phyloP scores from a whole-genome alignment of 2,888 invertebrate genomes.

The Dichetophora obliterata region DNA sequence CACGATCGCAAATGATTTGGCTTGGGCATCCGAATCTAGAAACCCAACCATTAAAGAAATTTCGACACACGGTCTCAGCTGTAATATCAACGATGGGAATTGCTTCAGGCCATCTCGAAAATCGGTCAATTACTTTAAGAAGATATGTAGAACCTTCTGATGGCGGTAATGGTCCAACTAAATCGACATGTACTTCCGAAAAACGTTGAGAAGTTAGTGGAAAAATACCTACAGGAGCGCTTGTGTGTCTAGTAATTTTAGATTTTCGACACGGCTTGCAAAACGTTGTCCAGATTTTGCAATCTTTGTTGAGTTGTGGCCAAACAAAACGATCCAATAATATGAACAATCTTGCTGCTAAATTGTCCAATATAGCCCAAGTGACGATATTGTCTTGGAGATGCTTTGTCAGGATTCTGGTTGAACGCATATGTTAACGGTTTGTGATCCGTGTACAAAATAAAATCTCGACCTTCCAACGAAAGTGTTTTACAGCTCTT shows the following conservation, averaged over 20 bases:
- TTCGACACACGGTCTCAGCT: too few relatives aligned
- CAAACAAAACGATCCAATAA: background rate
- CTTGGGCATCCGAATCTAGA: constrained; percentile 7
- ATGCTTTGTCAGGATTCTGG: background rate
- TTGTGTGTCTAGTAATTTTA: too few relatives aligned
- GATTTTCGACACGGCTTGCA: too few relatives aligned
- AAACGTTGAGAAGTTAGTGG: too few relatives aligned
- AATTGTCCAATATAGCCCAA: background rate
- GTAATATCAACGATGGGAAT: too few relatives aligned
- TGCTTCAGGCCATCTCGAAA: too few relatives aligned
- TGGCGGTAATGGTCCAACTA: too few relatives aligned
- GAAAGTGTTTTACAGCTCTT: background rate
- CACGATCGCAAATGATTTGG: constrained; percentile 6
- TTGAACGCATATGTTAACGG: background rate
- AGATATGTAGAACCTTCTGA: too few relatives aligned
- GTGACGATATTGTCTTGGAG: background rate
- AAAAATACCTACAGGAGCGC: too few relatives aligned
- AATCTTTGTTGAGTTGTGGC: background rate
- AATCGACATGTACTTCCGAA: too few relatives aligned
- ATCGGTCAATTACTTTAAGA: too few relatives aligned
- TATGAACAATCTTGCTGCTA: background rate
- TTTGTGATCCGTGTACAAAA: background rate
- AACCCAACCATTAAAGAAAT: too few relatives aligned
- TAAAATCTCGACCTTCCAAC: constrained; percentile 9
- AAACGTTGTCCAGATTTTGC: background rate